phyloP scores from a whole-genome alignment of 2,888 invertebrate genomes.

The Zootermopsis nevadensis region DNA sequence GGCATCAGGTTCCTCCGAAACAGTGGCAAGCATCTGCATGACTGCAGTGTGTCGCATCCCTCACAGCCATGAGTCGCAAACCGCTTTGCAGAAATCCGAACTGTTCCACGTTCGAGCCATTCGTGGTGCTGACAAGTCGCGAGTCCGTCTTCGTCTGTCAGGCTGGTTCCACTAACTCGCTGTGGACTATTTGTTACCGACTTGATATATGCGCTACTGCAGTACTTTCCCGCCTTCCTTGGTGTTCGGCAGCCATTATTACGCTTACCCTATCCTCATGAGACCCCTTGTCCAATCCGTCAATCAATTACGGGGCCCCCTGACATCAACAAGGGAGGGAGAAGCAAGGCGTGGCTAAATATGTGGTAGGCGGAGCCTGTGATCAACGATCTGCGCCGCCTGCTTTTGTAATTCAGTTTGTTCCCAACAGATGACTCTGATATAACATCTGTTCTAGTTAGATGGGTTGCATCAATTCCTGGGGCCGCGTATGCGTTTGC shows the following conservation, averaged over 20 bases:
- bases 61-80: too few relatives aligned
- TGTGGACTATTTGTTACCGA: background rate
- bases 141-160: background rate
- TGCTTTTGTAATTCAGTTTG: background rate
- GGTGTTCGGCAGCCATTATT: conserved; percentile 47
- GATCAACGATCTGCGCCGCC: background rate
- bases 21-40: too few relatives aligned
- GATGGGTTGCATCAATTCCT: conserved; percentile 3
- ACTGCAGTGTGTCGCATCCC: too few relatives aligned
- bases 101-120: background rate
- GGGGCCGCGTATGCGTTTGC: background rate
- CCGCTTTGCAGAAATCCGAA: too few relatives aligned
- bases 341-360: background rate
- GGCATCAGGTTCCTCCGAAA: too few relatives aligned
- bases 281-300: conserved; percentile 47
- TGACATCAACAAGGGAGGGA: background rate
- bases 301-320: conserved; percentile 44
- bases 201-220: background rate
- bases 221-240: background rate
- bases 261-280: conserved; percentile 40
- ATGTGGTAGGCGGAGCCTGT: background rate
- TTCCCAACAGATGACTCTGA: conserved; percentile 11
- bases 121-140: background rate
- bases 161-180: background rate
- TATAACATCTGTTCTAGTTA: background rate